Percentiles rank a stretch among this genome's conserved stretches.
Conservation (phyloP, 2,113 vertebrate genomes). For the Sinocyclocheilus maitianheensis region DNA sequence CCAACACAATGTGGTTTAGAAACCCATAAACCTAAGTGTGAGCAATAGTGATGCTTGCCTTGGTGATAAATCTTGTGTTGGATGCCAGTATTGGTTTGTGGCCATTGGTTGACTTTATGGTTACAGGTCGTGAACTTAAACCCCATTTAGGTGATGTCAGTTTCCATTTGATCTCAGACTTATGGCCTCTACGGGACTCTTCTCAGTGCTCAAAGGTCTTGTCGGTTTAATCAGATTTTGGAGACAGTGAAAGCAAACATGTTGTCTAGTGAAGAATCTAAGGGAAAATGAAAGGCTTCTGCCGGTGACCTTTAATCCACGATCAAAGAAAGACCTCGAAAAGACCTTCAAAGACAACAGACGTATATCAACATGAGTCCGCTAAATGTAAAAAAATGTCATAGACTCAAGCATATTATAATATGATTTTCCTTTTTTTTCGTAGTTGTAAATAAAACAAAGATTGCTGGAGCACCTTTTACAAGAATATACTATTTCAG, state of each 20-base stretch:
- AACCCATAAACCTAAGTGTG: not conserved
- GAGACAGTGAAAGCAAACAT: slow-evolving; percentile 30
- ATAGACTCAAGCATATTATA: not conserved
- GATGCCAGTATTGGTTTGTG: not conserved
- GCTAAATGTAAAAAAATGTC: not conserved
- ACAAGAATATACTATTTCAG: not conserved
- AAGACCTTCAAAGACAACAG: not conserved
- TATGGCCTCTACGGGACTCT: slow-evolving; percentile 6
- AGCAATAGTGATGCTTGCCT: not conserved
- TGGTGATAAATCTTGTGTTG: not conserved
- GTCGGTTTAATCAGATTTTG: slow-evolving; percentile 25
- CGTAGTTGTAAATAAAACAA: too few relatives aligned
- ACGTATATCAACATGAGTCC: not conserved
- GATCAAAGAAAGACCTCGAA: slow-evolving; percentile 8
- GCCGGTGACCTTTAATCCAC: slow-evolving; percentile 22
- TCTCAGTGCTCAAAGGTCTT: slow-evolving; percentile 25
- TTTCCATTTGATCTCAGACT: slow-evolving; percentile 19
- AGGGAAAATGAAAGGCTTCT: slow-evolving; percentile 23
- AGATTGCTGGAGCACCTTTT: not conserved
- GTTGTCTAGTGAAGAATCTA: slow-evolving; percentile 9
- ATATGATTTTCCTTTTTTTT: not conserved
- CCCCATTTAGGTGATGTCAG: not conserved
- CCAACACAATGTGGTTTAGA: not conserved
- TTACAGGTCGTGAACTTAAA: slow-evolving; percentile 21
- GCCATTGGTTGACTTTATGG: not conserved